Conservation (phyloP, 1,140 invertebrate genomes). For the Drepana arcuata region DNA sequence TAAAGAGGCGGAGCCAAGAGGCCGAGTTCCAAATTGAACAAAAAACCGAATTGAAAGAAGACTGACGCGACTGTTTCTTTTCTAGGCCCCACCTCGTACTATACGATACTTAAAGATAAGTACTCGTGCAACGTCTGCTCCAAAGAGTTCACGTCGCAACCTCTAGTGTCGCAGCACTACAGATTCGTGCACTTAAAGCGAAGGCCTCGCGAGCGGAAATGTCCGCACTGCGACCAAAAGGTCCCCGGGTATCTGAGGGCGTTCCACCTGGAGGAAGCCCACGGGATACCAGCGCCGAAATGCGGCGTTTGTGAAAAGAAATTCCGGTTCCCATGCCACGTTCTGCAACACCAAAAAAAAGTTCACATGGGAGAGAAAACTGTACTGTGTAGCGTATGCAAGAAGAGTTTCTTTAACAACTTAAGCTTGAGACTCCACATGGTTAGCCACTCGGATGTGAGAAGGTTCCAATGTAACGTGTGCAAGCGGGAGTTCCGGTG, state of each 20-base stretch:
- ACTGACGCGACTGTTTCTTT: too few species aligned
- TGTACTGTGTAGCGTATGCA: constrained; percentile 16
- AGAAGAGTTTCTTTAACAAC: constrained; percentile 22
- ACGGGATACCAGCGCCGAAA: constrained; percentile 21
- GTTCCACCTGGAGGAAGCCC: constrained; percentile 26
- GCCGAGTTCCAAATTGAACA: too few species aligned
- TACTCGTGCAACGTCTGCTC: constrained; percentile 17
- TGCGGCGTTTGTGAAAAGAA: constrained; percentile 28
- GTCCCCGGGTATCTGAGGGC: constrained; percentile 16
- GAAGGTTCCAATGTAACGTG: constrained; percentile 59
- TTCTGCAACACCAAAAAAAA: constrained; percentile 31
- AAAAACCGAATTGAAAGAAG: too few species aligned
- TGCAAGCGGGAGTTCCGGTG: constrained; percentile 16
- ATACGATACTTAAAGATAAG: too few species aligned
- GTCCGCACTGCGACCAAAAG: constrained; percentile 22
- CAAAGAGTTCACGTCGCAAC: constrained; percentile 12
- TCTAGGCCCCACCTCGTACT: too few species aligned
- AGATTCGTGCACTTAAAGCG: too few species aligned
- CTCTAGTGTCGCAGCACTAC: constrained; percentile 21
- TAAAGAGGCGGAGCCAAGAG: too few species aligned
- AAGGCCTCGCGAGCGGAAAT: too few species aligned
- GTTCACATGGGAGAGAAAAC: constrained; percentile 18
- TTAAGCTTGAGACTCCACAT: constrained; percentile 48
- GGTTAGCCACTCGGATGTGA: constrained; percentile 52
- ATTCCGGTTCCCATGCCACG: constrained; percentile 21